Evolutionary conservation across 1,140 invertebrate species (phyloP).

Genomic region (Procambarus clarkii): DNA sequence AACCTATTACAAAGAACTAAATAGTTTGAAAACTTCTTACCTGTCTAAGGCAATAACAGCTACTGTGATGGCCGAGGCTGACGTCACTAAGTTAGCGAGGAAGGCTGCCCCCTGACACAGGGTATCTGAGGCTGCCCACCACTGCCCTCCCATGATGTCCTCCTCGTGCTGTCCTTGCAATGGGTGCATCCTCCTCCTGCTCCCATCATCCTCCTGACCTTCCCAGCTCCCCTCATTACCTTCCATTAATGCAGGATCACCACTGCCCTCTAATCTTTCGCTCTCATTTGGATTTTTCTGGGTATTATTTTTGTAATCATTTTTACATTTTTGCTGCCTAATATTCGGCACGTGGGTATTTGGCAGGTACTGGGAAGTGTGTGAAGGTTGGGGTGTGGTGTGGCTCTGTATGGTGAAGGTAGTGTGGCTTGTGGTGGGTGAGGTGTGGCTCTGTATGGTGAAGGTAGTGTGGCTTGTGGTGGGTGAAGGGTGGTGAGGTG

Average conservation of each 20-base stretch:
- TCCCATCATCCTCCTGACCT: background rate
- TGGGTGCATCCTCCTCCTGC: background rate
- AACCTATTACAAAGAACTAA: too few relatives aligned
- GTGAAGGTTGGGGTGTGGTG: background rate
- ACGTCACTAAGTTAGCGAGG: constrained; percentile 46
- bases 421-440: background rate
- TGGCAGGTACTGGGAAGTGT: background rate
- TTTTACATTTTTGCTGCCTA: background rate
- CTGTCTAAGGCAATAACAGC: constrained; percentile 61
- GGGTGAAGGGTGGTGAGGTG: background rate
- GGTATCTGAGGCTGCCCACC: background rate
- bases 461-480: background rate
- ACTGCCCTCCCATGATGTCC: background rate
- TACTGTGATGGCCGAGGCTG: constrained; percentile 55
- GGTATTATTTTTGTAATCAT: background rate
- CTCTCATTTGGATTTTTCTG: background rate
- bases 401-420: background rate
- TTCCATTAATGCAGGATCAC: background rate
- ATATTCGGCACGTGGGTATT: background rate
- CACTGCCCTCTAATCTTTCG: background rate
- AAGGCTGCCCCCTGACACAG: constrained; percentile 55
- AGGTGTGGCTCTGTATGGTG: background rate
- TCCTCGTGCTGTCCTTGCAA: background rate
- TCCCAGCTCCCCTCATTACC: background rate
- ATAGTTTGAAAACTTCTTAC: background rate